Percentiles rank a stretch among this genome's conserved stretches.
Conservation (phyloP, 2,797 vertebrate species). For the Eleutherodactylus coqui region DNA sequence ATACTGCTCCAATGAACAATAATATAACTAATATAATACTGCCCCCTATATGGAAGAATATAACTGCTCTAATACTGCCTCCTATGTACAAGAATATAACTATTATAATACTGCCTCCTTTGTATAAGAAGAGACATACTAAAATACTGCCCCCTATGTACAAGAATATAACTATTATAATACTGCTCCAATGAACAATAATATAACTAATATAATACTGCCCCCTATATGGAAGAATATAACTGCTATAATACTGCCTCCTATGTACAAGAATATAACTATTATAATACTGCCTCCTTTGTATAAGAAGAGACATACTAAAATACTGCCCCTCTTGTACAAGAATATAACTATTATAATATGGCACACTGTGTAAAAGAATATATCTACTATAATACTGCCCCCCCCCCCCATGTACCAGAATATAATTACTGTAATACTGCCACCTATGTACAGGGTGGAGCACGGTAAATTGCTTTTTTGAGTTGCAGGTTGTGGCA, state of each 20-base stretch:
- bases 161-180: background rate
- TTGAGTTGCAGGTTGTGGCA: no score
- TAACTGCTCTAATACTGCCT: conserved; percentile 4
- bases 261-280: no score
- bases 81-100: conserved; percentile 4
- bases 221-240: background rate
- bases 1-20: background rate
- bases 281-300: no score
- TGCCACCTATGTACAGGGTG: background rate
- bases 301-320: background rate
- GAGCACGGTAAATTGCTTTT: no score
- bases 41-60: background rate
- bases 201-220: conserved; percentile 9
- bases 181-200: background rate
- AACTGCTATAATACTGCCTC: no score
- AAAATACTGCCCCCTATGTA: background rate
- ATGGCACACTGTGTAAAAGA: background rate
- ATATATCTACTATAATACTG: conserved; percentile 5
- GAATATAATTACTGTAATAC: conserved; percentile 7
- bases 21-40: conserved; percentile 13
- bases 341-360: background rate
- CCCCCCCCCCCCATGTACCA: background rate
- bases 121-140: background rate
- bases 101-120: background rate
- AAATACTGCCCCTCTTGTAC: background rate